Evolutionary conservation across 92 coral and sea anemone genomes (phyloP), one percentile per base, ranked within the genome.

Genomic region (Phenganax stokvisi): DNA sequence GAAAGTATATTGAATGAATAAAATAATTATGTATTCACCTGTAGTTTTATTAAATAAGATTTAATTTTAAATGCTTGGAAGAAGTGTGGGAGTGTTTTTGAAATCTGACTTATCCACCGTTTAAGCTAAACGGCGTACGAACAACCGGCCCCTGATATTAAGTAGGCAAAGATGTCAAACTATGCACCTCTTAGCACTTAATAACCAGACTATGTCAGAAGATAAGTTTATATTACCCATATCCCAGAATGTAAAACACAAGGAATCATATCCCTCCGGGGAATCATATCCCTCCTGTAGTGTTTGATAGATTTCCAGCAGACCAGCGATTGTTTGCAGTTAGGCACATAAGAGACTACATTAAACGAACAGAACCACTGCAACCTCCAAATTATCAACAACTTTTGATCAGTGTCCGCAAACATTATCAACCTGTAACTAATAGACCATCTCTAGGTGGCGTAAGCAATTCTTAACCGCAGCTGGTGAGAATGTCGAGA

Each of bases 151-250:
- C 59, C 52, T 63, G 37, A 57, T 85, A 7, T 72, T 85, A 3
- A 85, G 87, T 71, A 73, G 86, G 53, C 83, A 86, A 61, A 47
- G 86, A 72, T 69, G 86, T 53, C 89, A 82, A 70, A 76, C 89
- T 30, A 83, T 82, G 7, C 58, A 86, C 25, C 25, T 20, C 25
- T 20, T 20, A 20, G 25, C 25, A 20, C 8, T 74, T 10, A 3
- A n/a, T 81, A 31, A 59, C 0, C 5, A 73, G 64, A 51, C 82
- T 55, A 6, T 62, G 64, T 54, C 71, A 81, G 86, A 54, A 86
- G 29, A 10, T 85, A 52, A 13, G 29, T 86, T 82, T n/a, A 52
- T 55, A 9, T 86, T 86, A 54, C 8, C 25, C 20, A 53, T 86
- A 28, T 27, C 31, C 8, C 74, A 71, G 6, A 82, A 69, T 51